A percentile compares a stretch with the other conserved stretches of the same genome.
Conservation (phyloP, 2,797 vertebrate species). For the Clamator glandarius region DNA sequence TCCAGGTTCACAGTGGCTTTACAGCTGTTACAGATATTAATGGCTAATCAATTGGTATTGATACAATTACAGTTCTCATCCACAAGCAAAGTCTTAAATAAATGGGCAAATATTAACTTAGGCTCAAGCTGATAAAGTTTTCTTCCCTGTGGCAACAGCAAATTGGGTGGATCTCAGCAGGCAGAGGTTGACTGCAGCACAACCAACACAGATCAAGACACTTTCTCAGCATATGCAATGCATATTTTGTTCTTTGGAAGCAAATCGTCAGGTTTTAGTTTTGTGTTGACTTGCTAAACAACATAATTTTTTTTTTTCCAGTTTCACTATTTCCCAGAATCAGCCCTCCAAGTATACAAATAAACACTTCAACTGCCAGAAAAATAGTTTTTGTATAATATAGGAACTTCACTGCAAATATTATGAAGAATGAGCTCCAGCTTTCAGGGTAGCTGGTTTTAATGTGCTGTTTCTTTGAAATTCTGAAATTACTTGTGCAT, state of each 20-base stretch:
- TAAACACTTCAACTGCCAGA: neutral
- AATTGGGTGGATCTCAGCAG: neutral
- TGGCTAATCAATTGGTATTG: neutral
- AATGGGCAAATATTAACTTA: constrained; percentile 56
- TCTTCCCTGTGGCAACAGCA: neutral
- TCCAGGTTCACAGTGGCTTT: neutral
- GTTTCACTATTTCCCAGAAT: neutral
- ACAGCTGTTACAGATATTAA: constrained; percentile 8
- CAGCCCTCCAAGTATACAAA: neutral
- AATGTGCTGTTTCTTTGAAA: neutral
- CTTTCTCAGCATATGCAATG: neutral
- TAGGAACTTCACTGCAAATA: neutral
- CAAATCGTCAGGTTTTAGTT: neutral
- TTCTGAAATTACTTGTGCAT: neutral
- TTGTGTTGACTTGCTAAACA: neutral
- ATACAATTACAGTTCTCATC: neutral
- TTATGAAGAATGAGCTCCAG: neutral
- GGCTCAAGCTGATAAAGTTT: constrained; percentile 24
- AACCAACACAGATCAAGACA: neutral
- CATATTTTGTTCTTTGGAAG: neutral
- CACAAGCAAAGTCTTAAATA: constrained; percentile 24
- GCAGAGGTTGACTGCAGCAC: neutral
- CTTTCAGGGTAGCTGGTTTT: neutral
- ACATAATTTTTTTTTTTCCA: neutral
- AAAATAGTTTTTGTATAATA: neutral